These are phyloP conservation scores for Tridacna gigas DNA, from an alignment of 2,888 invertebrate genomes.

Conservation along the genomic window DNA sequence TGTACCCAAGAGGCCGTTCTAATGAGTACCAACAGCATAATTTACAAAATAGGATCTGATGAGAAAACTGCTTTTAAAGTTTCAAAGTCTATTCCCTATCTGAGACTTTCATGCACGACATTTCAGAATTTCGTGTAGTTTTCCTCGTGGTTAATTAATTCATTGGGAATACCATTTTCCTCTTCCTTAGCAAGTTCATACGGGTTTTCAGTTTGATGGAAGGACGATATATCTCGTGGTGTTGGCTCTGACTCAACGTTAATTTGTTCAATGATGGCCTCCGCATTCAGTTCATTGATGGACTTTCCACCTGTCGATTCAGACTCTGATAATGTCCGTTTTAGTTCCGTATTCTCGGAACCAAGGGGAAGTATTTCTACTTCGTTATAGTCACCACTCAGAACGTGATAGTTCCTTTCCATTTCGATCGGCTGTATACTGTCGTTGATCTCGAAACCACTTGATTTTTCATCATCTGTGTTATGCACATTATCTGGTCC, in stretches of 20 bases:
- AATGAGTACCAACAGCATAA: too few species aligned
- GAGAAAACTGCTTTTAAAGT: too few species aligned
- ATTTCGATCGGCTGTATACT: neutral
- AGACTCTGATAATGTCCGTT: neutral
- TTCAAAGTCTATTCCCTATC: too few species aligned
- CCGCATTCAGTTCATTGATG: constrained; percentile 13
- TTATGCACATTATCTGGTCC: neutral
- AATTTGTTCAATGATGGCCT: constrained; percentile 22
- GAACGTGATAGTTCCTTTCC: constrained; percentile 5
- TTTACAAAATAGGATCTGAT: too few species aligned
- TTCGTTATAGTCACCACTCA: constrained; percentile 38
- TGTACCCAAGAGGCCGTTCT: too few species aligned
- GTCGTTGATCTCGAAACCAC: constrained; percentile 34
- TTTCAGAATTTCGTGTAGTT: constrained; percentile 10
- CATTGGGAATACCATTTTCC: constrained; percentile 13
- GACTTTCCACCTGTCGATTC: constrained; percentile 12
- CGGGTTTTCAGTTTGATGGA: neutral
- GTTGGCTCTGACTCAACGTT: neutral
- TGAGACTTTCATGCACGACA: neutral
- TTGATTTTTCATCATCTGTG: constrained; percentile 24
- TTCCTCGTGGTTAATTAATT: neutral
- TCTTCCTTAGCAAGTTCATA: constrained; percentile 7
- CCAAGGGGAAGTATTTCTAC: constrained; percentile 14
- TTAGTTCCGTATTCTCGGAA: neutral
- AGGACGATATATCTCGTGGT: neutral